Evolutionary conservation across 23 tunicate species (phyloP).

Genomic region (Styela plicata): DNA sequence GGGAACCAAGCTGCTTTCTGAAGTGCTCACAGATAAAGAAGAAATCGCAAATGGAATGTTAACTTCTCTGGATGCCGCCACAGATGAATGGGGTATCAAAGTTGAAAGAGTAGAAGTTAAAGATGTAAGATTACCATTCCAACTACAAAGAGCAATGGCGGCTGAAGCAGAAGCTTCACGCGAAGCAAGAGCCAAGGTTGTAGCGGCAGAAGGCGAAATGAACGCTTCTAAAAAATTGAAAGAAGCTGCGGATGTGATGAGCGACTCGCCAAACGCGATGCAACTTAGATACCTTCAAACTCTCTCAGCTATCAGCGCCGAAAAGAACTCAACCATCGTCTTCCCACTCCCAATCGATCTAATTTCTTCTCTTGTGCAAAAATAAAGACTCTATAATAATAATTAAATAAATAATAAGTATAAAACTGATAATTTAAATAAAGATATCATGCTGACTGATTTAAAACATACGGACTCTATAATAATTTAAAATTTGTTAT

Average conservation of each 20-base stretch:
- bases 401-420: no score
- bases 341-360: slow-evolving; percentile 81
- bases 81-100: slow-evolving; percentile 92
- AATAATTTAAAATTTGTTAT: no score
- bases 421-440: neutral
- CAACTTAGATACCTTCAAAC: slow-evolving; percentile 84
- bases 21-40: slow-evolving; percentile 45
- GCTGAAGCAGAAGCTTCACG: slow-evolving; percentile 94
- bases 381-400: no score
- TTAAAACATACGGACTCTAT: no score
- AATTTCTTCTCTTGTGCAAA: neutral
- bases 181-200: slow-evolving; percentile 90
- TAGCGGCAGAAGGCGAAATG: slow-evolving; percentile 95
- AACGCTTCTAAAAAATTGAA: slow-evolving; percentile 80
- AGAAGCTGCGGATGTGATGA: slow-evolving; percentile 90
- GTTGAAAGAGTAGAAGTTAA: slow-evolving; percentile 85
- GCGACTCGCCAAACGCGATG: slow-evolving; percentile 75
- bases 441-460: neutral
- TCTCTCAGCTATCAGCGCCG: slow-evolving; percentile 75
- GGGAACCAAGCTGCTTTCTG: slow-evolving; percentile 14
- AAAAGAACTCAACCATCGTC: slow-evolving; percentile 78
- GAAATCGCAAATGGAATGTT: slow-evolving; percentile 64
- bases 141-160: slow-evolving; percentile 92
- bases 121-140: slow-evolving; percentile 75
- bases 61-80: slow-evolving; percentile 61